These are phyloP conservation scores for Hypsopygia costalis DNA, from an alignment of 2,888 invertebrate species.

Conservation along the genomic window DNA sequence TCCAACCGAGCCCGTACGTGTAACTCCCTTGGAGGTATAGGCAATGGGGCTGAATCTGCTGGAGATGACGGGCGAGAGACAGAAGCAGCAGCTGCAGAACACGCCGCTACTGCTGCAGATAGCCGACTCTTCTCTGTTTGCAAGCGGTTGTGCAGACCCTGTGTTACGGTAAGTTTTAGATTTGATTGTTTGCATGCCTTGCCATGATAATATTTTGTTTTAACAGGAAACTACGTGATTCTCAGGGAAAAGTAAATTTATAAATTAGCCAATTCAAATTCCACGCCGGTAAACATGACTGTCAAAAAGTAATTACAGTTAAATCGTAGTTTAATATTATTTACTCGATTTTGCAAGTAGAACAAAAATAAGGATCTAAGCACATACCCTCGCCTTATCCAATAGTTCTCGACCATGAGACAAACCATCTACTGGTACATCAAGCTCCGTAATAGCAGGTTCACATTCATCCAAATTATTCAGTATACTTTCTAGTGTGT, in stretches of 20 bases:
- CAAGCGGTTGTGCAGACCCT: conserved; percentile 90
- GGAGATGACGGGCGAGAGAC: conserved; percentile 95
- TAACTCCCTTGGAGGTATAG: conserved; percentile 91
- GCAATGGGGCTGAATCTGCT: conserved; percentile 90
- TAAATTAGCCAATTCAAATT: too few species aligned
- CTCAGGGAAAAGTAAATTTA: too few species aligned
- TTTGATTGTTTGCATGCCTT: too few species aligned
- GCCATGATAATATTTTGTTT: too few species aligned
- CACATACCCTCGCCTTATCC: conserved; percentile 86
- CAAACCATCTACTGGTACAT: conserved; percentile 87
- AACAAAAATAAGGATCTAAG: too few species aligned
- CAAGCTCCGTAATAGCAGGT: conserved; percentile 87
- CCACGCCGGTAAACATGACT: too few species aligned
- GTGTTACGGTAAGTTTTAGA: too few species aligned
- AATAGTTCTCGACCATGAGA: conserved; percentile 86
- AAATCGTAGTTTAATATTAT: too few species aligned
- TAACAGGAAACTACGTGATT: too few species aligned
- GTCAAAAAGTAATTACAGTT: too few species aligned
- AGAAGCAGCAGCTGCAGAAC: conserved; percentile 95
- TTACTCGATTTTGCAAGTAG: too few species aligned
- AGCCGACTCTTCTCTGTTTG: conserved; percentile 93
- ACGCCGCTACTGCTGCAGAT: conserved; percentile 93
- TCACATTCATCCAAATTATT: conserved; percentile 90
- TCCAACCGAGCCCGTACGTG: conserved; percentile 92
- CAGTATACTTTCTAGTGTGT: conserved; percentile 92